These are phyloP conservation scores for Nebria ingens DNA, from an alignment of 1,140 invertebrate species.

Conservation along the genomic window DNA sequence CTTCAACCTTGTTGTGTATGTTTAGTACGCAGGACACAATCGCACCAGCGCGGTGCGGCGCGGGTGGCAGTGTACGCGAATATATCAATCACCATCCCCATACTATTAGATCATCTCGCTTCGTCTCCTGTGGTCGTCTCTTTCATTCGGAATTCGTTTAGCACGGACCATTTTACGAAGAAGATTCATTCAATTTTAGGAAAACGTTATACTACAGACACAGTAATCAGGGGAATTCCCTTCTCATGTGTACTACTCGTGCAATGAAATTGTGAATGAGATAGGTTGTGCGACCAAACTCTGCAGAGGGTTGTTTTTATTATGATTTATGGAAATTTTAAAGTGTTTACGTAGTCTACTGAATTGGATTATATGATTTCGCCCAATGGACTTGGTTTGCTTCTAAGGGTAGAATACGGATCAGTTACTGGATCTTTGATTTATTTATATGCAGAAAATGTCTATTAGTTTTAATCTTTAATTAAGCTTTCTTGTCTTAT, in stretches of 20 bases:
- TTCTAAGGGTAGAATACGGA: too few relatives aligned
- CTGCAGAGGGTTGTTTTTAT: slow-evolving; percentile 1
- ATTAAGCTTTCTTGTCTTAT: too few relatives aligned
- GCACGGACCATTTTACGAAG: background rate
- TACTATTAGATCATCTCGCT: background rate
- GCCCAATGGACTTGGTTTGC: too few relatives aligned
- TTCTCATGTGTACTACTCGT: background rate
- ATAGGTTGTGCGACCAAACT: background rate
- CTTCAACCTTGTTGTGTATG: background rate
- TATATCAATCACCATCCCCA: background rate
- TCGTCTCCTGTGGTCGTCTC: background rate
- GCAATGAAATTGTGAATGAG: background rate
- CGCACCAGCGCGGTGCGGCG: background rate
- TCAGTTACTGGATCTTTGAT: too few relatives aligned
- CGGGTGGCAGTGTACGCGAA: too few relatives aligned
- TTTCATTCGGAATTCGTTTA: background rate
- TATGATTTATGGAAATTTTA: slow-evolving; percentile 7
- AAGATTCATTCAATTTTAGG: background rate
- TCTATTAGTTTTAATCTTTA: too few relatives aligned
- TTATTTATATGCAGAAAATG: too few relatives aligned
- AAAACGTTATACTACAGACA: background rate
- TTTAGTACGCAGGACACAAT: background rate
- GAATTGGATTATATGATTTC: background rate
- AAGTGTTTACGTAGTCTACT: slow-evolving; percentile 1
- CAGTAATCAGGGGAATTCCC: background rate